Base-by-base conservation (phyloP, 2,888 invertebrate species). In the Gandaritis pyraliata region DNA sequence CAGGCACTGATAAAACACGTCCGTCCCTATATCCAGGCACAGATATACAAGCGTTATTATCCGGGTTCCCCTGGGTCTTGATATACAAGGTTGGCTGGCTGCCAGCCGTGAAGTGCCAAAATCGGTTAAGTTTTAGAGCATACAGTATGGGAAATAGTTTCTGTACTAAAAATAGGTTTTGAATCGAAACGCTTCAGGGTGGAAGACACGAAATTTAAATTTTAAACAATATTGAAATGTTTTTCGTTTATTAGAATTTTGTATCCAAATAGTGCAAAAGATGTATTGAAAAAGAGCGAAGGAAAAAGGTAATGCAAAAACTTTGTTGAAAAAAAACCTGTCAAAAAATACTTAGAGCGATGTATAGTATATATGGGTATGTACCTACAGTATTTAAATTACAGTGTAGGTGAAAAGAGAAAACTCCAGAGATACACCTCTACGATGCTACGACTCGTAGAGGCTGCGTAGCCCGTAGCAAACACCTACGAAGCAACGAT, bases 61-160 rank as follows among this genome's bases (percentile, higher is more conserved):
- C 58, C 41, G 46, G 15, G 38, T 63, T 59, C 59, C 63, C 58
- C 23, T 16, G 63, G 50, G 64, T 38, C 43, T 54, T 51, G 64
- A 64, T 61, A 64, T 52, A 60, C 30, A 45, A 23, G 56, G 48
- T n/a, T 64, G 64, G 60, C 57, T 11, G 43, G n/a, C 16, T 58
- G 64, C 64, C 64, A 64, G 60, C 41, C 10, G n/a, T 36, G 54
- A 47, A 64, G 45, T 60, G 61, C 61, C 63, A 66, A 64, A 61
- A 61, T 50, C 51, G 58, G 57, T 66, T 61, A 56, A 61, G 56
- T 64, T 65, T 61, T 53, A 47, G 46, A 38, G 48, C 33, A 30
- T 30, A 43, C 41, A 57, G 30, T 53, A 33, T 15, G 11, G 16
- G 30, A 39, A 41, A 47, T 29, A 33, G 10, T n/a, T 29, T 36